A percentile compares a stretch with the other conserved stretches of the same genome.
Conservation (phyloP, 2,797 vertebrate genomes). For the Somateria mollissima region DNA sequence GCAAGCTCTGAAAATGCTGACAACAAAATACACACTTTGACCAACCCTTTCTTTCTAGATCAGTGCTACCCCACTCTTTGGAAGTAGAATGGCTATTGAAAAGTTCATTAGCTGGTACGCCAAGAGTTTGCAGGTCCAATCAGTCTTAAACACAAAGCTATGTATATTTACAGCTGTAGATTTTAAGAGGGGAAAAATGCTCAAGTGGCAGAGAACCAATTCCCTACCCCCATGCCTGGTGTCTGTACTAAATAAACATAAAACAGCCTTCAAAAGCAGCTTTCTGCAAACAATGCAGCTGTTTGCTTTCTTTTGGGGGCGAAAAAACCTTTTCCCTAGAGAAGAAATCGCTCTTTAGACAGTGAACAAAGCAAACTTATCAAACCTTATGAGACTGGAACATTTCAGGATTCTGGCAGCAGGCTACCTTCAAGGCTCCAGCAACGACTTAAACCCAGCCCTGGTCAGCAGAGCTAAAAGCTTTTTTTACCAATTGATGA, state of each 20-base stretch:
- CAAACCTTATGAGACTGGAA: not conserved
- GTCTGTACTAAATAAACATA: constrained; percentile 61
- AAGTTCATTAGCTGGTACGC: not conserved
- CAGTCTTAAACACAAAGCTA: not conserved
- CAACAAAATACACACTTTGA: not conserved
- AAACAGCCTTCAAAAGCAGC: constrained; percentile 68
- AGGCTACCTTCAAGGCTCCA: not conserved
- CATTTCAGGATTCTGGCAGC: not conserved
- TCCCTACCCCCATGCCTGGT: constrained; percentile 25
- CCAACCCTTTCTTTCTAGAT: not conserved
- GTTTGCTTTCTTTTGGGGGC: constrained; percentile 62
- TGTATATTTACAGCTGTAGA: constrained; percentile 39
- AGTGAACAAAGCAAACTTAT: constrained; percentile 19
- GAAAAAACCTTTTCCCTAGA: constrained; percentile 57
- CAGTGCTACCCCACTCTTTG: not conserved
- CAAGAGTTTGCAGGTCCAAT: not conserved
- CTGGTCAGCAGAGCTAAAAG: not conserved
- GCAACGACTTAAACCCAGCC: not conserved
- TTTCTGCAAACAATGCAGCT: constrained; percentile 71
- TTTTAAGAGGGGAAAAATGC: constrained; percentile 25
- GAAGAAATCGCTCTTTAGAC: constrained; percentile 46
- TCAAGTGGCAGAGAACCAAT: constrained; percentile 19
- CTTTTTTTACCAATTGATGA: not conserved
- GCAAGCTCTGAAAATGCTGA: not conserved
- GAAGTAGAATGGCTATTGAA: not conserved